Conservation (phyloP, 2,113 vertebrate genomes). For the Setophaga petechia region DNA sequence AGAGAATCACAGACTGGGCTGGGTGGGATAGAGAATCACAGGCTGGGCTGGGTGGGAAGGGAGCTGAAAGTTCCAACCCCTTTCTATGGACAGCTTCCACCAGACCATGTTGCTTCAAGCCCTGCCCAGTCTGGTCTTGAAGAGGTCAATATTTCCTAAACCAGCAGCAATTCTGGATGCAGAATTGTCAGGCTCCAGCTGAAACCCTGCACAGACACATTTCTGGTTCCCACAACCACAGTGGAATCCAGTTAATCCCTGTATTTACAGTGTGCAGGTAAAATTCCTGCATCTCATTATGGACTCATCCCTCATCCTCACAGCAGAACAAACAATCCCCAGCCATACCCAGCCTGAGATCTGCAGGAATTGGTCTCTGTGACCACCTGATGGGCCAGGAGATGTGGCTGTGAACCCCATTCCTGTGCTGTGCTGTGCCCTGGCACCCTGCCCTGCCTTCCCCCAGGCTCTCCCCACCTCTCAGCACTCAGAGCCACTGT, state of each 20-base stretch:
- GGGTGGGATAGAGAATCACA: background rate
- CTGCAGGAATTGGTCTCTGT: background rate
- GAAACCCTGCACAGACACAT: background rate
- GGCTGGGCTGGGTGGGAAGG: background rate
- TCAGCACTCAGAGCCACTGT: background rate
- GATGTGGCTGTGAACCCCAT: background rate
- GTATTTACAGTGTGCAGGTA: background rate
- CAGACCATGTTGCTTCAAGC: background rate
- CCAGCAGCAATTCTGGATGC: background rate
- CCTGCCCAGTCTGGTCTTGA: background rate
- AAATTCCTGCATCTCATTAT: background rate
- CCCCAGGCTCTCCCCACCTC: background rate
- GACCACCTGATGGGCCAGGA: background rate
- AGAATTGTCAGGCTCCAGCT: background rate
- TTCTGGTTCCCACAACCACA: background rate
- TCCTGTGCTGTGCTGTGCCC: background rate
- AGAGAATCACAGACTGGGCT: background rate
- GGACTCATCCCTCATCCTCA: rapidly evolving
- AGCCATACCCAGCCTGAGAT: background rate
- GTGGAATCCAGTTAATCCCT: background rate
- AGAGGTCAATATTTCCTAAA: background rate
- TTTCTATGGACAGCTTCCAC: background rate
- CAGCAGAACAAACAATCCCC: background rate
- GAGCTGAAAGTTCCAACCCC: background rate
- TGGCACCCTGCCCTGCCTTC: background rate